phyloP scores from a whole-genome alignment of 2,888 invertebrate genomes.

The Mythimna vitellina region DNA sequence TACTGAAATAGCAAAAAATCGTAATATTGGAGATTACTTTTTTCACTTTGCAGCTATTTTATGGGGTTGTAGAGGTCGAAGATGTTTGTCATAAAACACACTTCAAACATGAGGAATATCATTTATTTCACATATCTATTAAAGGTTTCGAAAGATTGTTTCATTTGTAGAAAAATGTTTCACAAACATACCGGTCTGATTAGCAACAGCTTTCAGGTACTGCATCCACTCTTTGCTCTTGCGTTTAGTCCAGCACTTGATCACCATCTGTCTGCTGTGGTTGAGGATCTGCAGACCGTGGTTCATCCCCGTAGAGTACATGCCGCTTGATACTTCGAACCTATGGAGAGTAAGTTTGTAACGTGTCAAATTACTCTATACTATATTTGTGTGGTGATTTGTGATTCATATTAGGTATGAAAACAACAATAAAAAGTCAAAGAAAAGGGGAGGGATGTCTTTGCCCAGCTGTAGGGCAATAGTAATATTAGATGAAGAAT shows the following conservation, averaged over 20 bases:
- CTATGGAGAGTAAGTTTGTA: conserved; percentile 66
- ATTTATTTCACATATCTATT: too few species aligned
- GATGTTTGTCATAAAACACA: too few species aligned
- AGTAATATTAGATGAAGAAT: background rate
- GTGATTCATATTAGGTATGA: background rate
- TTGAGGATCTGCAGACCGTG: conserved; percentile 97
- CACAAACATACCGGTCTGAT: conserved; percentile 90
- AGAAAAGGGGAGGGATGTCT: background rate
- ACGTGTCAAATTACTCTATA: background rate
- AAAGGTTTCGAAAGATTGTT: background rate
- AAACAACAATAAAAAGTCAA: background rate
- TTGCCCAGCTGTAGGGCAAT: background rate
- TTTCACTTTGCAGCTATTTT: too few species aligned
- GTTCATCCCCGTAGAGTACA: conserved; percentile 96
- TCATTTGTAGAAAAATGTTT: background rate
- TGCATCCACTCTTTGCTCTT: conserved; percentile 97
- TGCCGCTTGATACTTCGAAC: conserved; percentile 97
- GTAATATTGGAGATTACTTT: too few species aligned
- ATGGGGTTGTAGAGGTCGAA: too few species aligned
- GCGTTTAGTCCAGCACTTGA: conserved; percentile 97
- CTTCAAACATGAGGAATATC: too few species aligned
- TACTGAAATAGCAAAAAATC: too few species aligned
- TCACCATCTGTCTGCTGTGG: conserved; percentile 95
- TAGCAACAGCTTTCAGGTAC: conserved; percentile 93
- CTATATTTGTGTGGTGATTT: background rate